phyloP scores from a whole-genome alignment of 2,113 vertebrate species.

The Leucopsar rothschildi region DNA sequence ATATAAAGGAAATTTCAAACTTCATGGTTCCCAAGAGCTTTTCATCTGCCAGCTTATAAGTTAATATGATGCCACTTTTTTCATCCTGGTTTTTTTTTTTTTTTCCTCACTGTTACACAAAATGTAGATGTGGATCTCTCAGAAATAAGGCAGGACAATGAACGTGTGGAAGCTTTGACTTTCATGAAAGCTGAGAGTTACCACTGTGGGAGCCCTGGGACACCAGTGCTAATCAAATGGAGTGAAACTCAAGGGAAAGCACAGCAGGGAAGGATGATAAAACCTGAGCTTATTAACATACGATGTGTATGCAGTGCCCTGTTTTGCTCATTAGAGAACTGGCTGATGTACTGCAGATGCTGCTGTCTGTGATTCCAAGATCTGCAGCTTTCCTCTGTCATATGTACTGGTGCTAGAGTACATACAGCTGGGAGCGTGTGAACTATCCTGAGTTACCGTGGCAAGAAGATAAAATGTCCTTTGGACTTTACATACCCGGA shows the following conservation, averaged over 20 bases:
- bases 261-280: not conserved
- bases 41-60: not conserved
- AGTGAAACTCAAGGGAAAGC: not conserved
- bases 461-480: not conserved
- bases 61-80: not conserved
- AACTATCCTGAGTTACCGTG: not conserved
- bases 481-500: rapidly evolving
- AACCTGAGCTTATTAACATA: not conserved
- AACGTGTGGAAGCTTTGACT: not conserved
- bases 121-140: not conserved
- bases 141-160: not conserved
- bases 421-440: not conserved
- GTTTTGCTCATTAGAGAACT: not conserved
- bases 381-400: not conserved
- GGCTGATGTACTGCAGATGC: not conserved
- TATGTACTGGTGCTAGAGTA: not conserved
- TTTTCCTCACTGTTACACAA: not conserved
- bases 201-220: rapidly evolving
- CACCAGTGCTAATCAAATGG: too few relatives aligned
- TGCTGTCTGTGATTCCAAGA: not conserved
- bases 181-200: not conserved
- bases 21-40: not conserved
- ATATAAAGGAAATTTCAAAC: not conserved
- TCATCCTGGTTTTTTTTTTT: not conserved
- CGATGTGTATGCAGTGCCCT: not conserved